Base-by-base conservation (phyloP, 2,888 invertebrate genomes). In the Odontomyia ornata region DNA sequence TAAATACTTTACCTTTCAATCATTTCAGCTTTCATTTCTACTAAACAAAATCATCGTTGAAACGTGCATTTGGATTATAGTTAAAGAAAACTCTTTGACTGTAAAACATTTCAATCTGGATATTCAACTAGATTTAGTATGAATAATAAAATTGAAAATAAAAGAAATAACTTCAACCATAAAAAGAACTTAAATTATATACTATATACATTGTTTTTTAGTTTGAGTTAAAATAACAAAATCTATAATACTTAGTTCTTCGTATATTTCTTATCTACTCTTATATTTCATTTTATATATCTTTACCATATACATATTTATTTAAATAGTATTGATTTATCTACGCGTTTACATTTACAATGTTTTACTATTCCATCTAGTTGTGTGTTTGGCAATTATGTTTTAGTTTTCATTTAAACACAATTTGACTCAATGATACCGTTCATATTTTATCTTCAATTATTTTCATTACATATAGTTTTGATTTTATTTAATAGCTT, bases 401-500 rank as follows among this genome's bases (percentile, higher is more conserved):
- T 36, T 36, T 36, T 36, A 36, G 5, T 52, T 52, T 11, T 62
- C n/a, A 5, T 27, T 25, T 28, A 62, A 62, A 25, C 28, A 15
- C 27, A 15, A 25, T 11, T 62, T 25, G 28, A 27, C 62, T 62
- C 28, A 52, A 9, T 4, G 52, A 52, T 52, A 52, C 13, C 18
- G 52, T 15, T n/a, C 13, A 15, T 4, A 5, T 13, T 60, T 25
- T 21, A 60, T 60, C 9, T n/a, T n/a, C 18, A 64, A 27, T 7
- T 27, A 64, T 5, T 64, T n/a, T 64, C 7, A 23, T 21, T 64
- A 28, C 28, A 64, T n/a, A 15, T 64, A 64, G 64, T 64, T 64
- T 64, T 64, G 64, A 64, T 64, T 64, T 64, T 5, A 64, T 64
- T 64, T n/a, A 11, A 60, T 64, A n/a, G 21, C 64, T 64, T 64